Base-by-base conservation (phyloP, 2,888 invertebrate species). In the Drosophila prostipennis region DNA sequence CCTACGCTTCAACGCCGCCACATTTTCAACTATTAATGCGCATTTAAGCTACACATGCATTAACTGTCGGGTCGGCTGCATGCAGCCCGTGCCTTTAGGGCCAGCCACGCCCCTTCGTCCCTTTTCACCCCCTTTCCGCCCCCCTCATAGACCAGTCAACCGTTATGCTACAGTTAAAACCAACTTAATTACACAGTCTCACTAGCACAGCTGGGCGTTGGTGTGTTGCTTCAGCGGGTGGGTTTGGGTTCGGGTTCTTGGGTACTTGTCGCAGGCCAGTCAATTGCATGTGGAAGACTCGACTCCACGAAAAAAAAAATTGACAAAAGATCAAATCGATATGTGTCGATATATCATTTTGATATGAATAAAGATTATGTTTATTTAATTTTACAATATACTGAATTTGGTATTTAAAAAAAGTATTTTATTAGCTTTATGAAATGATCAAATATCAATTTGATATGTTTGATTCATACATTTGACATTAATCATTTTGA, bases 11-110 rank as follows among this genome's bases (percentile, higher is more conserved):
- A 83, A 84, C 79, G 79, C 86, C 86, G 84, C 84, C 84, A 84
- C 83, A 84, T 86, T 84, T 86, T 80, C 80, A 84, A 84, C 80
- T 83, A 83, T 86, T 84, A 84, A 83, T 84, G 84, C 78, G 72
- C 81, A 83, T 81, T 84, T 86, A 86, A 84, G 84, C 84, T 83
- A 83, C 86, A 79, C 76, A 80, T 79, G 77, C 84, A 78, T 79
- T 79, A 80, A 84, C 80, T 78, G 75, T 77, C 78, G 32, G 32
- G 32, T 32, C 34, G 34, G 45, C 26, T 26, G 45, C 19, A 13
- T 52, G 55, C 34, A 57, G 40, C 26, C n/a, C 43, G 23, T 39
- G 51, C 61, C 51, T 34, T 43, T 39, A 39, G 48, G 60, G 64
- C 34, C 67, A 36, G 36, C 48, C 61, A 63, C 61, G 61, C 61